Evolutionary conservation across 2,888 invertebrate genomes (phyloP), one percentile per base, ranked within the genome.

Genomic region (Mactromeris polynyma): DNA sequence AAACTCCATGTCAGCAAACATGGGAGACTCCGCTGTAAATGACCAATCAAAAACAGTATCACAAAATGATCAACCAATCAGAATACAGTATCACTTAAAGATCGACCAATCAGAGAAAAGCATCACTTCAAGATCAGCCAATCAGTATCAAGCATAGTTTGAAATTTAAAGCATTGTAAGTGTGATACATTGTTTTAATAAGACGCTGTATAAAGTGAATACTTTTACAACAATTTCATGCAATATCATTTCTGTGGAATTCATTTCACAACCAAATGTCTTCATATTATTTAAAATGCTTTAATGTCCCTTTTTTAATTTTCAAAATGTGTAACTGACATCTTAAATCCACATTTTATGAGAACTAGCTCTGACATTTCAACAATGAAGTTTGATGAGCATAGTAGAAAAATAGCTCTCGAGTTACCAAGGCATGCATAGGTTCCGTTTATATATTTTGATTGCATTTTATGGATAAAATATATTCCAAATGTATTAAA

Each of bases 1-100:
- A 93, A 94, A 93, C 87, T 94, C 94, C 94, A 94, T 90, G 89
- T 93, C 92, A 83, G 92, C 88, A 90, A 93, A 91, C 92, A 93
- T 92, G 79, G 93, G 89, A 19, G 93, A 90, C 90, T 95, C 92
- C 58, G 92, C 95, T 95, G 94, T 78, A 95, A 85, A 26, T 40
- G 31, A 78, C 64, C 80, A 88, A 85, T 83, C 51, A 84, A 38
- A 84, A 79, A 33, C 33, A 83, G 21, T 26, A 19, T 79, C 21
- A 79, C 79, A 36, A 79, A 42, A 42, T 19, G 14, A 73, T 73
- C 26, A 36, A 17, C 73, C 33, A 33, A 73, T 73, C 33, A 73
- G 19, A 33, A 17, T 73, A 17, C 33, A 73, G 73, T 73, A 73
- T 73, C 73, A 73, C 73, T 17, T 73, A 36, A 36, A 36, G 31